Conservation (phyloP, 2,797 vertebrate species). For the Antennarius maculatus region DNA sequence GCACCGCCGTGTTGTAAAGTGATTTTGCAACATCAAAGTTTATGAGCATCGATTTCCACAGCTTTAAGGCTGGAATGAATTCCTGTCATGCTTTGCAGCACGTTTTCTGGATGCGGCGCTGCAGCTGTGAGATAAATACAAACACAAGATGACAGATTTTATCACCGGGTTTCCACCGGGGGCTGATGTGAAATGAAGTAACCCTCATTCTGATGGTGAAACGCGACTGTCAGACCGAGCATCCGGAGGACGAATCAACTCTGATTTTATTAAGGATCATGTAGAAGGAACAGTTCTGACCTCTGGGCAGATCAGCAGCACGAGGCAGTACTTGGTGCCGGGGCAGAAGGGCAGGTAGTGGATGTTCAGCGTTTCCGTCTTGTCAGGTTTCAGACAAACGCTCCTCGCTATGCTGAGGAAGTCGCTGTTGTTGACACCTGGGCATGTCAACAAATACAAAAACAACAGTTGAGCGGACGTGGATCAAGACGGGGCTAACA, state of each 20-base stretch:
- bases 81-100: too few relatives aligned
- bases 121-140: too few relatives aligned
- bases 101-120: too few relatives aligned
- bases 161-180: too few relatives aligned
- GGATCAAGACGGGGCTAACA: not conserved
- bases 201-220: too few relatives aligned
- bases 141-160: too few relatives aligned
- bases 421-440: slow-evolving; percentile 67
- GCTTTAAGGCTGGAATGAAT: too few relatives aligned
- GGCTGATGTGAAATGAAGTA: too few relatives aligned
- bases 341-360: slow-evolving; percentile 85
- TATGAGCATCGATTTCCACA: too few relatives aligned
- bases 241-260: not conserved
- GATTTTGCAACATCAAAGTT: too few relatives aligned
- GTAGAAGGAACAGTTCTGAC: slow-evolving; percentile 59
- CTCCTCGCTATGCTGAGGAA: slow-evolving; percentile 77
- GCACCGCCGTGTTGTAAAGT: too few relatives aligned
- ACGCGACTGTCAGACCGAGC: too few relatives aligned
- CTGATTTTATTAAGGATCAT: not conserved
- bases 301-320: slow-evolving; percentile 82
- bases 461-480: not conserved
- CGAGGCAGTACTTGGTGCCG: slow-evolving; percentile 81
- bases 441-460: not conserved
- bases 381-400: slow-evolving; percentile 71
- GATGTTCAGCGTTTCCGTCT: slow-evolving; percentile 73